Base-by-base conservation (phyloP, 2,888 invertebrate species). In the Thecocarcelia acutangulata region DNA sequence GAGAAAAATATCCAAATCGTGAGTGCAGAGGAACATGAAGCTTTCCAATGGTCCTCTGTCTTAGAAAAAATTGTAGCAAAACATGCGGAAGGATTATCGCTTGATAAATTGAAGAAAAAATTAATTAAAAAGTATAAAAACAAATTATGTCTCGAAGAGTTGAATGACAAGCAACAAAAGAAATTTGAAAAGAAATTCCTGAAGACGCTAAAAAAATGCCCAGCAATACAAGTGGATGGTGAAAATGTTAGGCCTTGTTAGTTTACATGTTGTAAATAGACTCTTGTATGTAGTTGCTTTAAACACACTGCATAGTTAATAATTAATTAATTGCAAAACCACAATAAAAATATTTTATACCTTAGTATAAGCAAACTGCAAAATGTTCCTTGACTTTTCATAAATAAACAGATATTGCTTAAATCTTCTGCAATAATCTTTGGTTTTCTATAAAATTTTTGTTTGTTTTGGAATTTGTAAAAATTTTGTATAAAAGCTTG, bases 41-140 rank as follows among this genome's bases (percentile, higher is more conserved):
- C 86, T 8, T 90, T 90, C 24, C 85, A 87, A 66, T 90, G 89
- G 88, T 64, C 75, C 4, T 82, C 70, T 0, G 84, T 85, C 15
- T 40, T 89, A 3, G 69, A 81, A 0, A 87, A 88, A 58, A 78
- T 89, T 64, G 87, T 87, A 8, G 69, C 77, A 44, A 89, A 89
- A 70, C 52, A 81, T 86, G 93, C 92, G 5, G 93, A 94, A 84
- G 94, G 94, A 86, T 91, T 96, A 52, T 92, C 94, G 0, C 88
- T 95, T 73, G 95, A 95, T 86, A 95, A 95, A 86, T 90, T 97
- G 17, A 93, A 94, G 85, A 96, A 95, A 88, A 96, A 96, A 91
- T 94, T 96, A 8, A 87, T 95, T 1, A 92, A 93, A 58, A 94
- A 93, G 85, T 96, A 94, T 85, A 82, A 81, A 24, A 86, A 90